Evolutionary conservation across 2,797 vertebrate genomes (phyloP), one percentile per base, ranked within the genome.

Genomic region (Coregonus suidteri): DNA sequence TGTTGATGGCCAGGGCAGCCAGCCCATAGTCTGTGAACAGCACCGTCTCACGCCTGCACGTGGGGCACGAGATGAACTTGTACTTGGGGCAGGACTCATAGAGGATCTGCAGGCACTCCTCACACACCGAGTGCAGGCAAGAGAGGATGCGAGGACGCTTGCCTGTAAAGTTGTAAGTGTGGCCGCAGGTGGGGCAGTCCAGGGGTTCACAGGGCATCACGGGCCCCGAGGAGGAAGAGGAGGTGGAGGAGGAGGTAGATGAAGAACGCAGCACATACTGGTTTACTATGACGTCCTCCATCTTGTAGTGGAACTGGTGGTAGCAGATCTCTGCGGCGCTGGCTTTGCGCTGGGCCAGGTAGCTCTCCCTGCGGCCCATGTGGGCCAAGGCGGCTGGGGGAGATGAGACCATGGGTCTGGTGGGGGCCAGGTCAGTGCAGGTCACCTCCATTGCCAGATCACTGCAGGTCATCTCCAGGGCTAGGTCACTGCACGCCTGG

Each of bases 21-120:
- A 99, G 92, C 79, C 98, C 98, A 0, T 99, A 99, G 95, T 99
- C 98, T 1, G 98, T 99, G 94, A 99, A 99, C 82, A 99, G 97
- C 91, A 99, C 98, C 9, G 98, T 99, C 92, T 99, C 98, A 0
- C 97, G 95, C 86, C 96, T 95, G 92, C 98, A 99, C 14, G 97
- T 97, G 81, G 98, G 98, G 90, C 98, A 99, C 74, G 98, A 99
- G 93, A 99, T 99, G 95, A 99, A 99, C 93, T 99, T 99, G 93
- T 99, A 99, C 93, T 99, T 99, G 86, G 98, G 98, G 83, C 98
- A 99, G 83, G 98, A 99, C 93, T 99, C 97, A 0, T 99, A 99
- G 84, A 99, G 97, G 91, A 99, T 98, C 94, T 99, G 98, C 94
- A 99, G 94, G 88, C 98, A 99, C 90, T 98, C 97, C 94, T 99